phyloP scores from a whole-genome alignment of 92 coral and sea anemone species.

The Parazoanthus swiftii region DNA sequence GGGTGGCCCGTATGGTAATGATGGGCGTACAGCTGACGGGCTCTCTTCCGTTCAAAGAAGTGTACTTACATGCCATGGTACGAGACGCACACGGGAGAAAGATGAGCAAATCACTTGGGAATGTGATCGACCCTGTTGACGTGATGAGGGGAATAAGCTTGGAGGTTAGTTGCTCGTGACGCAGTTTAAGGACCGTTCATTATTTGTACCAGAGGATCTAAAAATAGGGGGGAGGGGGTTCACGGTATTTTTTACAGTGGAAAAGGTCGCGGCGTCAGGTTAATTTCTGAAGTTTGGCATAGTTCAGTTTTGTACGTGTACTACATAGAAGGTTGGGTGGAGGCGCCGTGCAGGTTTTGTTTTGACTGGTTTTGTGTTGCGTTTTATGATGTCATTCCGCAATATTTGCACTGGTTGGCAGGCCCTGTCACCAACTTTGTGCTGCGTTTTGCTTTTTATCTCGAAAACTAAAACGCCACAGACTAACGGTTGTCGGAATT shows the following conservation, averaged over 20 bases:
- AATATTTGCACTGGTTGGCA: no score
- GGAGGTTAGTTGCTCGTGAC: constrained; percentile 58
- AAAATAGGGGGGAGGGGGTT: neutral
- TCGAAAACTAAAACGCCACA: no score
- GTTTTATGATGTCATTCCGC: no score
- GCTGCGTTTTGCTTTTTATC: no score
- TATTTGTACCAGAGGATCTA: neutral
- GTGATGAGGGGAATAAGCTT: constrained; percentile 90
- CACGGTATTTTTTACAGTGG: no score
- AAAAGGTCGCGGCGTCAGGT: neutral
- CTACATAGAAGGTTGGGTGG: no score
- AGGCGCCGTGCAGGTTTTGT: no score
- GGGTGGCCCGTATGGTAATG: constrained; percentile 99
- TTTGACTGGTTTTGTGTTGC: no score
- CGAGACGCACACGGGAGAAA: constrained; percentile 99
- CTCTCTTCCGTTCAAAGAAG: constrained; percentile 92
- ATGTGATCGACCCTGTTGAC: constrained; percentile 97
- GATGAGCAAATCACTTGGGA: constrained; percentile 99
- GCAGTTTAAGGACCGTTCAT: no score
- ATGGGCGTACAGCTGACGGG: constrained; percentile 90
- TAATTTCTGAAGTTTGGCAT: neutral
- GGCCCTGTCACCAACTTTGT: no score
- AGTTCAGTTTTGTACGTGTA: no score
- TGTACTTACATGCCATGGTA: constrained; percentile 98
- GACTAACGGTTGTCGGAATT: no score